Evolutionary conservation across 2,797 vertebrate genomes (phyloP), one percentile per base, ranked within the genome.

Genomic region (Chlorospingus flavigularis): DNA sequence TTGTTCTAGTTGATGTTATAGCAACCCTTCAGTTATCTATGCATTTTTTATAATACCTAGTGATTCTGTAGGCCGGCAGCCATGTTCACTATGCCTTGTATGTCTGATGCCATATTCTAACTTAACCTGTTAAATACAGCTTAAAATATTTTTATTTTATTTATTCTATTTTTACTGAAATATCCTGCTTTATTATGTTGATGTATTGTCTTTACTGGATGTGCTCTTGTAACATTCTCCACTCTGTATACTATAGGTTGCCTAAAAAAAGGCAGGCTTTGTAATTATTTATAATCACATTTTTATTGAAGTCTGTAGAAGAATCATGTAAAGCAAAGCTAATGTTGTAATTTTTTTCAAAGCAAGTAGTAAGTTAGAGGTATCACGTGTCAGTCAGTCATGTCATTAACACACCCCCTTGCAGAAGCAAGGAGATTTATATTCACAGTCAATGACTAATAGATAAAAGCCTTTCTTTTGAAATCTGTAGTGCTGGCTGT

Each of bases 161-260:
- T 99, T 99, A 99, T 99, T 99, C 98, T 99, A 98, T 99, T 99
- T 99, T 99, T 99, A 99, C 99, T 98, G 97, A 98, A 98, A 98
- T 98, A 98, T 98, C 98, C 97, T 97, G 98, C 98, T 96, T 98
- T 98, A 97, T 98, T 98, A 97, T 97, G 98, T 98, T 97, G 96
- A 96, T 97, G 97, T 98, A 95, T 97, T 97, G 93, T 97, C 97
- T 97, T 96, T 96, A 87, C 96, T 95, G 94, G 97, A 95, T 65
- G 92, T 97, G 90, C 94, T 97, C 96, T 97, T 96, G 97, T 97
- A 96, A 43, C 93, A 92, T 97, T 96, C 96, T 97, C 95, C 95
- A 94, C 92, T 97, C 96, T 94, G 94, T 97, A 96, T 96, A 97
- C 93, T 91, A 80, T 85, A 90, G 83, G 58, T 96, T 96, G 92